Base-by-base conservation (phyloP, 2,888 invertebrate genomes). In the Drosophila mulleri region DNA sequence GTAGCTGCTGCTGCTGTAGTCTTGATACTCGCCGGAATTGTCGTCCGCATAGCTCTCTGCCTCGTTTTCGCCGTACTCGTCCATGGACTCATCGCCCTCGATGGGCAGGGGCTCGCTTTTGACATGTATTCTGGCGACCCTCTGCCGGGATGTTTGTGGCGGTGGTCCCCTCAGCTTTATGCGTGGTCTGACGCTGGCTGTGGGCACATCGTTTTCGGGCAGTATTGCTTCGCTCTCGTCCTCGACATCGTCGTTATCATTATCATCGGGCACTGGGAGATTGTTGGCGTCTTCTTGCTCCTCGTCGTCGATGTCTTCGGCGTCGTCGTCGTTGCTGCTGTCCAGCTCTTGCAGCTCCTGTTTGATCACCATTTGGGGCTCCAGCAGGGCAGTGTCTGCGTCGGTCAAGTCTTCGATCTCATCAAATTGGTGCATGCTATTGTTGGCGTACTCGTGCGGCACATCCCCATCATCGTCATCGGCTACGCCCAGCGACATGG, bases 301-400 rank as follows among this genome's bases (percentile, higher is more conserved):
- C 20, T 80, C 57, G 6, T 57, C 57, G 14, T 44, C 44, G 16
- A 32, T 20, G 32, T 50, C 50, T 4, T 45, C 39, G 14, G 32
- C 54, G 18, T 66, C 52, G 18, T 66, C 66, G 3, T 39, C 82
- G 56, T 84, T 80, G 52, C 81, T 85, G 44, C 85, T 75, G 2
- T 83, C 90, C 7, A 81, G 16, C 29, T 90, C 88, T 11, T 72
- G 77, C 20, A 82, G 76, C 72, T 91, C 91, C 48, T 90, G 85
- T 60, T 91, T 91, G 58, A 91, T 89, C 26, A 91, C 89, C 80
- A 90, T 88, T 65, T 91, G 89, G 11, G 91, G 91, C 68, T 83
- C 90, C 16, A 91, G 71, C 59, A 91, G 64, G n/a, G 89, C 80
- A 35, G 87, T 89, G 52, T 90, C 90, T 6, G 83, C 83, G 68